Percentiles rank a stretch among this genome's conserved stretches.
phyloP scores from a whole-genome alignment of 2,113 vertebrate species.

The Peromyscus maniculatus region DNA sequence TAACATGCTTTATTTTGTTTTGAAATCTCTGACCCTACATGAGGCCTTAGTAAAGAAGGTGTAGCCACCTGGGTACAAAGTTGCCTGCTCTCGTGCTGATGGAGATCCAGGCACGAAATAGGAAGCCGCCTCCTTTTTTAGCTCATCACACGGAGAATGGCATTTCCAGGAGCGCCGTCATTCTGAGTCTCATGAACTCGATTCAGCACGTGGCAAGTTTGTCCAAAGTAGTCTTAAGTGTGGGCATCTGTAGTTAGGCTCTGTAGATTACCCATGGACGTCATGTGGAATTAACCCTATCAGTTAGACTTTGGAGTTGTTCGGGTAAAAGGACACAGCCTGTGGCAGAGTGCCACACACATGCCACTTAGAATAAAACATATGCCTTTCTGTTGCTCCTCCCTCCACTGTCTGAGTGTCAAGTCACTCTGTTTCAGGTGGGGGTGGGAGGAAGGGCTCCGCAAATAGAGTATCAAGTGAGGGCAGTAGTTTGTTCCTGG shows the following conservation, averaged over 20 bases:
- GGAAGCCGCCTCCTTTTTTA: neutral
- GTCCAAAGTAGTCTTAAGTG: constrained; percentile 68
- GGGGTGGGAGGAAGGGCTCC: neutral
- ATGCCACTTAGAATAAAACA: constrained; percentile 70
- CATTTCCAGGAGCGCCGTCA: neutral
- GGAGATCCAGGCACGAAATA: neutral
- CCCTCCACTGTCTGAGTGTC: neutral
- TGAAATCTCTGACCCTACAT: constrained; percentile 61
- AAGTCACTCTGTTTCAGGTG: constrained; percentile 11
- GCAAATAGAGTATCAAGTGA: neutral
- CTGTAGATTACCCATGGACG: constrained; percentile 40
- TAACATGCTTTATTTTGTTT: constrained; percentile 47
- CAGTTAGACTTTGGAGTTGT: constrained; percentile 69
- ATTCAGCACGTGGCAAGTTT: constrained; percentile 48
- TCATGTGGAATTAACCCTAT: constrained; percentile 70
- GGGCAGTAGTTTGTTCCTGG: neutral
- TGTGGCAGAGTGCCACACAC: constrained; percentile 75
- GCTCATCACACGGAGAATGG: neutral
- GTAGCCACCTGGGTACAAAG: neutral
- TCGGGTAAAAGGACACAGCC: constrained; percentile 66
- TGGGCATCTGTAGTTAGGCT: constrained; percentile 58
- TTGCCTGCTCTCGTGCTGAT: constrained; percentile 9
- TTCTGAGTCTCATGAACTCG: constrained; percentile 23
- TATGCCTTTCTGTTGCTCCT: constrained; percentile 37
- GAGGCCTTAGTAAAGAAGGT: constrained; percentile 34